Conservation (phyloP, 2,888 invertebrate species). For the Melipona beecheii region DNA sequence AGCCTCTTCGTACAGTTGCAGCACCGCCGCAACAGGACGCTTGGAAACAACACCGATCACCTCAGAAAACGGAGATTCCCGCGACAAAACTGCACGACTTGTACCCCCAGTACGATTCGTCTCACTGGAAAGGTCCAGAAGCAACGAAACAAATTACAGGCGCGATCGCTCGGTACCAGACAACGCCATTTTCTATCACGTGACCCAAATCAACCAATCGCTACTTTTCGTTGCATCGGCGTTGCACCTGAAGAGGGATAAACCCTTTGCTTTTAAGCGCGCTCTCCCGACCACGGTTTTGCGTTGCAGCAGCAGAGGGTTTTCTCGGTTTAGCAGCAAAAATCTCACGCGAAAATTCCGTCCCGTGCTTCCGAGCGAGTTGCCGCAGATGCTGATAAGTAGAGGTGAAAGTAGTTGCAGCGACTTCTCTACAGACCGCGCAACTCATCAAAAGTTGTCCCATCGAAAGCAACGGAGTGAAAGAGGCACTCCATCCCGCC, state of each 20-base stretch:
- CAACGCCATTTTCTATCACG: too few relatives aligned
- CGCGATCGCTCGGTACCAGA: too few relatives aligned
- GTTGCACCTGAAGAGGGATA: neutral
- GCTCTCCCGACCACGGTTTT: too few relatives aligned
- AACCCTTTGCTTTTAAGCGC: constrained; percentile 10
- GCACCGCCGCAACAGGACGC: neutral
- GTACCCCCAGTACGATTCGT: too few relatives aligned
- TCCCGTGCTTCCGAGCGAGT: neutral
- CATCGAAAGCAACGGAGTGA: constrained; percentile 12
- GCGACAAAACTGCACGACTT: neutral
- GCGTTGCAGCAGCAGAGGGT: neutral
- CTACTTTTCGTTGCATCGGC: too few relatives aligned
- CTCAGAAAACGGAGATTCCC: constrained; percentile 7
- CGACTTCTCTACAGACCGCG: constrained; percentile 17
- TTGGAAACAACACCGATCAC: neutral
- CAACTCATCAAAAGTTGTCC: constrained; percentile 48
- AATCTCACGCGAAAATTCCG: constrained; percentile 13
- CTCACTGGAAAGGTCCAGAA: too few relatives aligned
- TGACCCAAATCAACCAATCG: too few relatives aligned
- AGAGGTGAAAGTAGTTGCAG: neutral
- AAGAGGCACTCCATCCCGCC: constrained; percentile 6
- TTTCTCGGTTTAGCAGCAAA: neutral
- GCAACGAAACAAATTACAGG: too few relatives aligned
- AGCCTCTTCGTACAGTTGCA: neutral
- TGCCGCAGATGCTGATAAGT: constrained; percentile 22